Evolutionary conservation across 1,140 invertebrate species (phyloP).

Genomic region (Triops longicaudatus): DNA sequence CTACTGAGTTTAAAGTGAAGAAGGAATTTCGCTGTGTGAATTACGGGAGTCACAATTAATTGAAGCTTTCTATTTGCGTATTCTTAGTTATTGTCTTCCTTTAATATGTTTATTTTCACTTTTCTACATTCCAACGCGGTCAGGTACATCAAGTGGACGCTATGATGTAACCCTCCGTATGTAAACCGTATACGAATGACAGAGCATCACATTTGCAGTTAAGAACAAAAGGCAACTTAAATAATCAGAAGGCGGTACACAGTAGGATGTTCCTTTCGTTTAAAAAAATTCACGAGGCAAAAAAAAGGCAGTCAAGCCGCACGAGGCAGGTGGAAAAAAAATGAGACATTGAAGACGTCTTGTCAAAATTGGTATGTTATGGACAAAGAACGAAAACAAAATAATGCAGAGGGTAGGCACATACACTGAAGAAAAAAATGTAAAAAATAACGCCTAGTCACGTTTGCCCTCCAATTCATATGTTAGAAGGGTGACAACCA

Average conservation of each 20-base stretch:
- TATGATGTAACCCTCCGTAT: background rate
- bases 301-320: background rate
- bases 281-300: background rate
- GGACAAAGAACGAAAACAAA: background rate
- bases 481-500: too few species aligned
- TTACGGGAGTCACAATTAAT: too few species aligned
- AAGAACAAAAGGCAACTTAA: background rate
- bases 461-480: background rate
- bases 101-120: background rate
- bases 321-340: background rate
- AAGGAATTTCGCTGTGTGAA: too few species aligned
- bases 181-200: conserved; percentile 9
- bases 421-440: background rate
- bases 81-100: background rate
- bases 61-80: too few species aligned
- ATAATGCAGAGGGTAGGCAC: background rate
- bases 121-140: background rate
- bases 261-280: background rate
- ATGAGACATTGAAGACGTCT: background rate
- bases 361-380: background rate
- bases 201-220: background rate
- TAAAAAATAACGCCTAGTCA: background rate
- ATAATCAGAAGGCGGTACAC: background rate
- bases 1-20: too few species aligned
- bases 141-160: conserved; percentile 13